Evolutionary conservation across 2,113 vertebrate species (phyloP).

Genomic region (Crotophaga sulcirostris): DNA sequence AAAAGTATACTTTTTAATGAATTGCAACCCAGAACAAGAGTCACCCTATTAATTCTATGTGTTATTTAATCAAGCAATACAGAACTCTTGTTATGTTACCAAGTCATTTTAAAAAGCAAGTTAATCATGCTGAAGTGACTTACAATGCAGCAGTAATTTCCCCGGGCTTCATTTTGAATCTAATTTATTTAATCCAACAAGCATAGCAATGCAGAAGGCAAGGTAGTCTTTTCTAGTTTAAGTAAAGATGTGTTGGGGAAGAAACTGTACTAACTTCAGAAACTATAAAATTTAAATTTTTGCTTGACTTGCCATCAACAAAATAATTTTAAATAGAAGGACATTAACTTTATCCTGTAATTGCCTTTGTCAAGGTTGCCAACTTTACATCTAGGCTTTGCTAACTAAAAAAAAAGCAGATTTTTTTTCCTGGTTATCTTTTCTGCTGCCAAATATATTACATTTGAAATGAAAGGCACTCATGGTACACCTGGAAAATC

Average conservation of each 20-base stretch:
- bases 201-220: not conserved
- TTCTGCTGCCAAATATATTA: not conserved
- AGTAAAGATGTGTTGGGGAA: not conserved
- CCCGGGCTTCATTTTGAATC: not conserved
- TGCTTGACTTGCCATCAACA: not conserved
- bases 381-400: not conserved
- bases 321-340: not conserved
- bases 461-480: not conserved
- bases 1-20: not conserved
- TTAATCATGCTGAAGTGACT: not conserved
- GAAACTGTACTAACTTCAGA: not conserved
- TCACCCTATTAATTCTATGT: not conserved
- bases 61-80: not conserved
- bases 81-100: not conserved
- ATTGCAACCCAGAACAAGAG: not conserved
- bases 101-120: not conserved
- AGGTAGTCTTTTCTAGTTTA: not conserved
- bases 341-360: not conserved
- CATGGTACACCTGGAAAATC: not conserved
- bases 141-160: not conserved
- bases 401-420: not conserved
- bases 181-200: slow-evolving; percentile 12
- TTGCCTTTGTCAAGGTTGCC: not conserved
- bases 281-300: not conserved
- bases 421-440: not conserved